A percentile compares a stretch with the other conserved stretches of the same genome.
phyloP scores from a whole-genome alignment of 2,797 vertebrate species.

The Acipenser transmontanus region DNA sequence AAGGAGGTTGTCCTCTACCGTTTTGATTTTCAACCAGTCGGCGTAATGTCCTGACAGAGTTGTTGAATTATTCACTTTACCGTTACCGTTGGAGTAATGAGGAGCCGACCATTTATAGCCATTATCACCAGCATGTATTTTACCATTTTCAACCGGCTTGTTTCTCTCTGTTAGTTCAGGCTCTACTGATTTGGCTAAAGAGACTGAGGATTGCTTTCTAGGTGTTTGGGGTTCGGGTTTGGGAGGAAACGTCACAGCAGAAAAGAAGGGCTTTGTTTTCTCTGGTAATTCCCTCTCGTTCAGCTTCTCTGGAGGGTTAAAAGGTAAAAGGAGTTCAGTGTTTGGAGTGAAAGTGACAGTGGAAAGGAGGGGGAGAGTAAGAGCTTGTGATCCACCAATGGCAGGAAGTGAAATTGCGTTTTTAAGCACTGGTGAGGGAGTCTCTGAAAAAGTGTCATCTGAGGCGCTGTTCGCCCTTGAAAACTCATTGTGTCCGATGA shows the following conservation, averaged over 20 bases:
- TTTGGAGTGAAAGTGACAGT: constrained; percentile 73
- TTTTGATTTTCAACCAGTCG: constrained; percentile 80
- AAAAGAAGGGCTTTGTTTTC: constrained; percentile 71
- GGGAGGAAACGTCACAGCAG: constrained; percentile 75
- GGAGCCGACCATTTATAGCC: constrained; percentile 58
- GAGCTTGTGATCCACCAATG: constrained; percentile 90
- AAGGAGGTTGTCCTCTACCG: constrained; percentile 71
- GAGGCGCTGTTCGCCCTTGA: constrained; percentile 87
- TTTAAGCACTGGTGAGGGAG: constrained; percentile 94
- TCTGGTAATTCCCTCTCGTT: constrained; percentile 75
- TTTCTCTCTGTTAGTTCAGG: constrained; percentile 57
- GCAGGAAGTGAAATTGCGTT: constrained; percentile 95
- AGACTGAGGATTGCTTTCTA: constrained; percentile 15
- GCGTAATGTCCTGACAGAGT: constrained; percentile 70
- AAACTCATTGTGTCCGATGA: constrained; percentile 74
- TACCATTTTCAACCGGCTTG: constrained; percentile 56
- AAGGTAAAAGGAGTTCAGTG: constrained; percentile 41
- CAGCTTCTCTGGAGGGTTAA: constrained; percentile 57
- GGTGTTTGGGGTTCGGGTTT: constrained; percentile 56
- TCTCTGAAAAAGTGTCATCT: constrained; percentile 80
- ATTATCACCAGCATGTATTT: constrained; percentile 59
- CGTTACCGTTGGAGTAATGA: constrained; percentile 60
- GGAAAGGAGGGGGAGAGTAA: constrained; percentile 79
- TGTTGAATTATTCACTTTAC: constrained; percentile 64
- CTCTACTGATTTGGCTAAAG: constrained; percentile 71